Conservation (phyloP, 2,797 vertebrate genomes). For the Tinamus major region DNA sequence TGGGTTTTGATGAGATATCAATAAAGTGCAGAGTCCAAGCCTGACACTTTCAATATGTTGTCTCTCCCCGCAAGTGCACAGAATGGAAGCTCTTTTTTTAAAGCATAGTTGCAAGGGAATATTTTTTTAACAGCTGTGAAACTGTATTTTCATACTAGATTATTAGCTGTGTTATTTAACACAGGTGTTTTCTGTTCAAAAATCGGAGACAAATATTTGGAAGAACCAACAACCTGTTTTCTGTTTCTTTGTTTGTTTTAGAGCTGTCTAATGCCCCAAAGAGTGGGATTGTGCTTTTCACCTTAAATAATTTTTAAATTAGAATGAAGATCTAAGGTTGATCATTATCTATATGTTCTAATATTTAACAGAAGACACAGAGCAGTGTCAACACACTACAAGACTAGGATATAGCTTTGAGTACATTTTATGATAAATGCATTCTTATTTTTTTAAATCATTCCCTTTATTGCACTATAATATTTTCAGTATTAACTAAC, state of each 20-base stretch:
- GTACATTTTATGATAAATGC: not conserved
- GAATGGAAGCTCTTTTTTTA: constrained; percentile 2
- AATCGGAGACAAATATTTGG: not conserved
- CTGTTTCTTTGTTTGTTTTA: not conserved
- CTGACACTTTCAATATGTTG: constrained; percentile 15
- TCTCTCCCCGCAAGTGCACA: not conserved
- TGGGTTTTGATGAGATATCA: constrained; percentile 35
- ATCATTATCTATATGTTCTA: rapidly evolving
- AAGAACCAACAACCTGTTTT: not conserved
- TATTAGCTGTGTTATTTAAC: not conserved
- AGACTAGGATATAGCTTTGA: not conserved
- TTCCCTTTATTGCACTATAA: not conserved
- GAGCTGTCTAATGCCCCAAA: not conserved
- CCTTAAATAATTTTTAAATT: not conserved
- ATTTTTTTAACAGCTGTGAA: not conserved
- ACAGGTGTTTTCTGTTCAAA: not conserved
- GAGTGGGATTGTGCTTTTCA: not conserved
- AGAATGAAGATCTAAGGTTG: not conserved
- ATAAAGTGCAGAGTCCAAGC: not conserved
- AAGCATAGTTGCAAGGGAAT: not conserved
- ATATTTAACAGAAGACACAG: not conserved
- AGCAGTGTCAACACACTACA: not conserved
- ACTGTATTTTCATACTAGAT: not conserved
- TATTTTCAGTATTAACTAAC: not conserved
- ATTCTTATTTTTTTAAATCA: not conserved